Percentiles rank a stretch among this genome's conserved stretches.
Conservation (phyloP, 2,888 invertebrate genomes). For the Lithophane socia region DNA sequence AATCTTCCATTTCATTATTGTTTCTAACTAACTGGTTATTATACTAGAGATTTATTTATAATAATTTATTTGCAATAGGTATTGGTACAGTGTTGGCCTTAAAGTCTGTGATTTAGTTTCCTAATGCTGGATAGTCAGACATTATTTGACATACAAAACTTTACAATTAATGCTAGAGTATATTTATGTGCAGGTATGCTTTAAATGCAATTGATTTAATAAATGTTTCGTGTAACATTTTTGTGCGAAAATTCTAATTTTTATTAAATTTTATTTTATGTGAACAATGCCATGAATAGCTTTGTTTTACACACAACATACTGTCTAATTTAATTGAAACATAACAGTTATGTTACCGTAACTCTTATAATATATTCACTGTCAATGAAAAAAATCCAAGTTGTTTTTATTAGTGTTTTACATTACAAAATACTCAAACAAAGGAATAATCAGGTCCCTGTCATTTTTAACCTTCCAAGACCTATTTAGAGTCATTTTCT, state of each 20-base stretch:
- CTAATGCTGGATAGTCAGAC: not conserved
- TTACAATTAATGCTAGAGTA: not conserved
- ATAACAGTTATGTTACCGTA: not conserved
- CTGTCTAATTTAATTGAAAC: constrained; percentile 3
- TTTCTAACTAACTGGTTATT: not conserved
- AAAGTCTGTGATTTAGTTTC: not conserved
- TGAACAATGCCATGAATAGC: not conserved
- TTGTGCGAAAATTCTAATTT: not conserved
- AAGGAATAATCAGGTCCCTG: not conserved
- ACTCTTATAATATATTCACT: not conserved
- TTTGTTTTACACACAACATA: not conserved
- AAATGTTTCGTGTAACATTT: not conserved
- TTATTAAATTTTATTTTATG: not conserved
- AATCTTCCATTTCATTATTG: constrained; percentile 9
- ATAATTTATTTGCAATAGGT: not conserved
- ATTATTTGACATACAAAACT: constrained; percentile 1
- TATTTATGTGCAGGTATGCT: not conserved
- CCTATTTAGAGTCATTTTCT: not conserved
- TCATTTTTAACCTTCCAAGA: not conserved
- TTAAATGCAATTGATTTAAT: not conserved
- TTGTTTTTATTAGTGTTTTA: not conserved
- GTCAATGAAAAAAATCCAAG: not conserved
- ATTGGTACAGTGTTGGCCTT: no score
- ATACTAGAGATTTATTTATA: not conserved
- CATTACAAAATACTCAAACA: not conserved